Conservation (phyloP, 1,140 invertebrate genomes). For the Hyphantria cunea region DNA sequence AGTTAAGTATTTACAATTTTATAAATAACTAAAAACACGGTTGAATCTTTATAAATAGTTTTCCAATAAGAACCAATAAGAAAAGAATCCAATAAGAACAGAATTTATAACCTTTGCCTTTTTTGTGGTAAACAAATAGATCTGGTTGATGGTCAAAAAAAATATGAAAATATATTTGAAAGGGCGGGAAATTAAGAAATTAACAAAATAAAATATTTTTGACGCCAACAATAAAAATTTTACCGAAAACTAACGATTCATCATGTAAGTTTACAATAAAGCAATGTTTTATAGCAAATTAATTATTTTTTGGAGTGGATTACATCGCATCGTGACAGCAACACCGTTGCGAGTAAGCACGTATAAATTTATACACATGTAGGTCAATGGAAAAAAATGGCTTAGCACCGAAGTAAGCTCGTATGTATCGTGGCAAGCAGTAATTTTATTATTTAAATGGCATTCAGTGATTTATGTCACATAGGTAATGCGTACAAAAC, state of each 20-base stretch:
- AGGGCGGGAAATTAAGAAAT: conserved; percentile 35
- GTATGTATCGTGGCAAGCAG: conserved; percentile 78
- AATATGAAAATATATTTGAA: conserved; percentile 34
- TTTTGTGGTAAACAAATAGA: too few species aligned
- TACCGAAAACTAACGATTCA: conserved; percentile 13
- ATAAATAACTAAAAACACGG: too few species aligned
- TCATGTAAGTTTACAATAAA: conserved; percentile 20
- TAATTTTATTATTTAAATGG: conserved; percentile 81
- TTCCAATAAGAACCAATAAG: not conserved
- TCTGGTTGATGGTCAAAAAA: conserved; percentile 5
- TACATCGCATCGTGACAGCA: conserved; percentile 44
- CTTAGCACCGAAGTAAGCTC: conserved; percentile 71
- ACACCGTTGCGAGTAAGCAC: conserved; percentile 60
- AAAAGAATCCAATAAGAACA: too few species aligned
- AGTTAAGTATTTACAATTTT: too few species aligned
- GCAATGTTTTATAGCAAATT: conserved; percentile 1
- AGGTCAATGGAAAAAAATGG: conserved; percentile 81
- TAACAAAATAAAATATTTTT: conserved; percentile 25
- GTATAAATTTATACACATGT: conserved; percentile 72
- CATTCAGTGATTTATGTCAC: conserved; percentile 81
- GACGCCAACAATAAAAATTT: not conserved
- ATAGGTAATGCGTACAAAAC: conserved; percentile 78
- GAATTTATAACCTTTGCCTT: not conserved
- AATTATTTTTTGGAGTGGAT: conserved; percentile 14
- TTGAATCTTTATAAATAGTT: too few species aligned